phyloP scores from a whole-genome alignment of 2,888 invertebrate genomes.

The Coecobrya sp. region DNA sequence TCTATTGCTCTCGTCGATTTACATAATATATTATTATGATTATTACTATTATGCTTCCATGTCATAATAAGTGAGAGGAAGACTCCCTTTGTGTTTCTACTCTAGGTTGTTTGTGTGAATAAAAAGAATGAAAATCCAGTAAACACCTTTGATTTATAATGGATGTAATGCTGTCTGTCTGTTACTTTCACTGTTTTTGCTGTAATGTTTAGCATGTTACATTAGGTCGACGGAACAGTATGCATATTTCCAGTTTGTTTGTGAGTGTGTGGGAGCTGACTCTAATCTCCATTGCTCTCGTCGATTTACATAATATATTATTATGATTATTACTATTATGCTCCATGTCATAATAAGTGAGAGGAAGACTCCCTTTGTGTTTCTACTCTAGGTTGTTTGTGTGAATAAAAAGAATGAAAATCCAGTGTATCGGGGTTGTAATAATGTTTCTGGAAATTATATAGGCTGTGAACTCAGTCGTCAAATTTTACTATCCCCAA shows the following conservation, averaged over 20 bases:
- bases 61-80: constrained; percentile 51
- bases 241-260: constrained; percentile 1
- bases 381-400: background rate
- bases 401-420: constrained; percentile 56
- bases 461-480: constrained; percentile 78
- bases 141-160: constrained; percentile 76
- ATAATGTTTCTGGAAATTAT: constrained; percentile 70
- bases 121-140: too few relatives aligned
- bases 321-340: constrained; percentile 58
- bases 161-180: constrained; percentile 35
- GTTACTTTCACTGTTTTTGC: constrained; percentile 16
- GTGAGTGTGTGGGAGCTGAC: constrained; percentile 9
- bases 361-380: constrained; percentile 26
- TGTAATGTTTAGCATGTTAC: constrained; percentile 18
- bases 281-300: constrained; percentile 64
- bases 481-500: constrained; percentile 83
- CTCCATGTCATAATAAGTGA: constrained; percentile 50
- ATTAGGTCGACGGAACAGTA: background rate
- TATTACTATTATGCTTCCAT: constrained; percentile 56
- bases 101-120: constrained; percentile 11
- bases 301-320: constrained; percentile 71
- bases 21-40: constrained; percentile 65
- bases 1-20: constrained; percentile 66
- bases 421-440: constrained; percentile 29
- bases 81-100: background rate